Percentiles rank a stretch among this genome's conserved stretches.
Conservation (phyloP, 2,113 vertebrate species). For the Acrocephalus kingi region DNA sequence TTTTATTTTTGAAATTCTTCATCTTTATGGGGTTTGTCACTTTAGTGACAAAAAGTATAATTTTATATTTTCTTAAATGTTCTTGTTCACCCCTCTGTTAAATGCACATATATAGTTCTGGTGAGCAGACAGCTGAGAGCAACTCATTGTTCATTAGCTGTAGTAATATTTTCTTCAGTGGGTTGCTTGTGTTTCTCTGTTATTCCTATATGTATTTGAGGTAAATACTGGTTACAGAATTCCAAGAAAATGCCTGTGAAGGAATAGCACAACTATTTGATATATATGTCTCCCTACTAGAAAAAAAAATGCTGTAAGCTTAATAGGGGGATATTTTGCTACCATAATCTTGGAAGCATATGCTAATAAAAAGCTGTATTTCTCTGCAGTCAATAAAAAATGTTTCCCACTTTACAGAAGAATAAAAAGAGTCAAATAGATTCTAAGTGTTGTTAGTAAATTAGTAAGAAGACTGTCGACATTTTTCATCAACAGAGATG, state of each 20-base stretch:
- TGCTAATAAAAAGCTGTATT: background rate
- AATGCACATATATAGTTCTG: background rate
- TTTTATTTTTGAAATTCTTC: background rate
- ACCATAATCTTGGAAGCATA: background rate
- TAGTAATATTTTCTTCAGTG: background rate
- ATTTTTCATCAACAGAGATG: background rate
- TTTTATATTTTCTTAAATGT: background rate
- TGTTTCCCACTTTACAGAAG: background rate
- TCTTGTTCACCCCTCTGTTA: background rate
- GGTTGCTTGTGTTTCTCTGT: background rate
- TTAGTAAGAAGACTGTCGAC: background rate
- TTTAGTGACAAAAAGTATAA: background rate
- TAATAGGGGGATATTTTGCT: background rate
- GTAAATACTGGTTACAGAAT: background rate
- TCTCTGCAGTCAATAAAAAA: background rate
- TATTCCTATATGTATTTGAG: background rate
- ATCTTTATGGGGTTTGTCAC: background rate
- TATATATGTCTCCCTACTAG: background rate
- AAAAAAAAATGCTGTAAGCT: background rate
- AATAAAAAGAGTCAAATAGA: background rate
- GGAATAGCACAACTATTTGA: background rate
- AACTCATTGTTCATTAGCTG: background rate
- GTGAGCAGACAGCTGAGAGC: background rate
- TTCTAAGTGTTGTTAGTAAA: background rate
- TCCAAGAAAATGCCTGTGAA: background rate